phyloP scores from a whole-genome alignment of 1,140 invertebrate genomes.

The Ditylenchus dipsaci region DNA sequence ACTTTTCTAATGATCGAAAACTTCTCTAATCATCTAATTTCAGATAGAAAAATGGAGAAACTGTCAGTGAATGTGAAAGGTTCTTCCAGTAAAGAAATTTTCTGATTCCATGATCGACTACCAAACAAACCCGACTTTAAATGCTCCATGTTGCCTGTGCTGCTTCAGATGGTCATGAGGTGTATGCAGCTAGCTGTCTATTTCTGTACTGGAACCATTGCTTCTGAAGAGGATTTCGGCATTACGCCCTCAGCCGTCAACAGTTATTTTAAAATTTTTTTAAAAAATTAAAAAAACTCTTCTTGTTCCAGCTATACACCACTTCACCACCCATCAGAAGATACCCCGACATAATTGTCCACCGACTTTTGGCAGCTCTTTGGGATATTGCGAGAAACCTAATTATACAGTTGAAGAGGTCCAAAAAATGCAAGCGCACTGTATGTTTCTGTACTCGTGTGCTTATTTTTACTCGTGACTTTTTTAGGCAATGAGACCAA shows the following conservation, averaged over 20 bases:
- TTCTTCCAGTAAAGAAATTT: background rate
- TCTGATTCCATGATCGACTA: background rate
- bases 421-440: slow-evolving; percentile 67
- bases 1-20: too few species aligned
- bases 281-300: background rate
- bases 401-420: slow-evolving; percentile 33
- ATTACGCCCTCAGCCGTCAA: slow-evolving; percentile 77
- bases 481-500: slow-evolving; percentile 71
- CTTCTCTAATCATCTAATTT: too few species aligned
- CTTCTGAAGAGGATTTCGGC: slow-evolving; percentile 68
- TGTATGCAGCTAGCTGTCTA: slow-evolving; percentile 99
- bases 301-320: slow-evolving; percentile 73
- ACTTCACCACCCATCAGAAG: slow-evolving; percentile 88
- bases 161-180: slow-evolving; percentile 38
- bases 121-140: slow-evolving; percentile 49
- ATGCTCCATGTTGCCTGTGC: slow-evolving; percentile 74
- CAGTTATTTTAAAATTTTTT: background rate
- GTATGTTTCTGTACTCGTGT: slow-evolving; percentile 57
- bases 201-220: slow-evolving; percentile 82
- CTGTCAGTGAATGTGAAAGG: background rate
- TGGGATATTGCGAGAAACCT: slow-evolving; percentile 62
- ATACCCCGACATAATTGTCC: slow-evolving; percentile 92
- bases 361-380: slow-evolving; percentile 80
- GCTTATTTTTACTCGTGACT: too few species aligned
- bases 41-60: background rate